Conservation (phyloP, 2,113 vertebrate species). For the Microcebus tavaratra region DNA sequence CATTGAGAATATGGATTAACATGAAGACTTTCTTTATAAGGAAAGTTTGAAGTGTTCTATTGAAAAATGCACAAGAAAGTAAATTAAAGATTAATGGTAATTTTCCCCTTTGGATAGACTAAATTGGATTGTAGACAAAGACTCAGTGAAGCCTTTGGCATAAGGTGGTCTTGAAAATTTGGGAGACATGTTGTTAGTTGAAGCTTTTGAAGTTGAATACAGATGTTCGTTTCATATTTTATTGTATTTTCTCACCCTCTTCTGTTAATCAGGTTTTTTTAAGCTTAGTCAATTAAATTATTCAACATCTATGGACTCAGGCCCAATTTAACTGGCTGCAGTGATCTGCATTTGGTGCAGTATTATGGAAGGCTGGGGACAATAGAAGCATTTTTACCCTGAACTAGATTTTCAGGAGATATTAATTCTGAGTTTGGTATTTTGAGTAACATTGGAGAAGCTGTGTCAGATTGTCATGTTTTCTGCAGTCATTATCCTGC, state of each 20-base stretch:
- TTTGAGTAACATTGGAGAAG: not conserved
- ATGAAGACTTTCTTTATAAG: constrained; percentile 64
- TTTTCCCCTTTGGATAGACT: constrained; percentile 42
- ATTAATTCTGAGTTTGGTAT: not conserved
- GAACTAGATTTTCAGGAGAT: not conserved
- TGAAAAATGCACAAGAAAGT: constrained; percentile 64
- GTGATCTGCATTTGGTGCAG: constrained; percentile 35
- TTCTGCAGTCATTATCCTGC: not conserved
- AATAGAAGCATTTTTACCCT: not conserved
- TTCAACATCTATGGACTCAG: constrained; percentile 36
- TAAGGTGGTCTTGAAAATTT: not conserved
- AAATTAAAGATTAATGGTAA: constrained; percentile 71
- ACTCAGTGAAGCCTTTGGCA: constrained; percentile 62
- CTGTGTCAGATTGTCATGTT: not conserved
- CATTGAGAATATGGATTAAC: not conserved
- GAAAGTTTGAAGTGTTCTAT: constrained; percentile 61
- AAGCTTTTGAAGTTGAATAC: constrained; percentile 63
- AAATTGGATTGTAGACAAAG: constrained; percentile 64
- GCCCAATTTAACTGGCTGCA: not conserved
- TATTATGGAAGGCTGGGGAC: constrained; percentile 25
- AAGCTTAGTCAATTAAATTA: constrained; percentile 48
- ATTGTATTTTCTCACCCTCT: constrained; percentile 26
- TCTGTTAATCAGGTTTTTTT: constrained; percentile 49
- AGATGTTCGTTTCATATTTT: constrained; percentile 68
- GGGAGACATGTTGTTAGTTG: constrained; percentile 21